Evolutionary conservation across 2,113 vertebrate species (phyloP).

Genomic region (Chroicocephalus ridibundus): DNA sequence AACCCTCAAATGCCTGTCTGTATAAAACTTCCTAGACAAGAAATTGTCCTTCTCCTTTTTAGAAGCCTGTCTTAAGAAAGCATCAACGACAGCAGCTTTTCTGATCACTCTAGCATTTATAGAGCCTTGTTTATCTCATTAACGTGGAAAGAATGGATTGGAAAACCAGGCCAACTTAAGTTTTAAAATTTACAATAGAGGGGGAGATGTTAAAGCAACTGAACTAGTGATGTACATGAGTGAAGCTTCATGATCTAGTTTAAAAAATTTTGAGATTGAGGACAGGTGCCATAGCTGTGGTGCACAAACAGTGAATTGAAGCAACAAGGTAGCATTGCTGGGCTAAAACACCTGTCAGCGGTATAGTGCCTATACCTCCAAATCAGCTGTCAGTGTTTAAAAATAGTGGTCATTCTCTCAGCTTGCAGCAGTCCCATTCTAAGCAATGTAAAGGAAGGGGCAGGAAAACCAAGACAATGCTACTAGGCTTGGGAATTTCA

Average conservation of each 20-base stretch:
- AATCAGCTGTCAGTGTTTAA: neutral
- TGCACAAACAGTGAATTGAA: neutral
- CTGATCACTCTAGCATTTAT: neutral
- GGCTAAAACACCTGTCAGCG: neutral
- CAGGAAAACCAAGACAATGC: neutral
- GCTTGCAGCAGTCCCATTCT: neutral
- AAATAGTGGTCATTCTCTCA: neutral
- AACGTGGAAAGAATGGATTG: neutral
- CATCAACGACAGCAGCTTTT: neutral
- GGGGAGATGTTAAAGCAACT: neutral
- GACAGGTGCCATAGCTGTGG: neutral
- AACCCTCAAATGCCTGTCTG: neutral
- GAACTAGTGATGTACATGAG: neutral
- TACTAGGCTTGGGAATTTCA: neutral
- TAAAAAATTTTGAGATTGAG: neutral
- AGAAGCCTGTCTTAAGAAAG: neutral
- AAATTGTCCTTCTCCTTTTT: neutral
- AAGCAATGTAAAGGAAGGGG: fast-evolving
- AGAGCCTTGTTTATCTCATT: neutral
- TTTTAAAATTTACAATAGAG: neutral
- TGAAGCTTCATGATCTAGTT: neutral
- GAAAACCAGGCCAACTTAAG: neutral
- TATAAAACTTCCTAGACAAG: neutral
- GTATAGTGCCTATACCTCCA: neutral
- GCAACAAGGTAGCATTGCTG: neutral